Percentiles rank a stretch among this genome's conserved stretches.
Conservation (phyloP, 1,140 invertebrate genomes). For the Capitella teleta region DNA sequence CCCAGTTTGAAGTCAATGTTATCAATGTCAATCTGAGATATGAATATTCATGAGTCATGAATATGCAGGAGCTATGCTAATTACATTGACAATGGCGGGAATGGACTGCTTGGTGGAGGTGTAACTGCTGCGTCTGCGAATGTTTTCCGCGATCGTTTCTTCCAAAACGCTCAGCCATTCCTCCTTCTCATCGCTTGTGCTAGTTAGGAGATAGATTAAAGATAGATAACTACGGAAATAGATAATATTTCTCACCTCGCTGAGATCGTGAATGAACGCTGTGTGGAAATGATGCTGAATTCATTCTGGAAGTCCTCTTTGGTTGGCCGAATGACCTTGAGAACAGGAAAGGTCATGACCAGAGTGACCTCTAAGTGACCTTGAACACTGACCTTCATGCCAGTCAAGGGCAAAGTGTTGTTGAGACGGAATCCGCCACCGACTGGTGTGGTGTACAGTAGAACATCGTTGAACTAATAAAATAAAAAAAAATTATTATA, state of each 20-base stretch:
- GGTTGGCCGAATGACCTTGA: constrained; percentile 23
- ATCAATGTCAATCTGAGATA: background rate
- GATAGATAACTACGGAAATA: background rate
- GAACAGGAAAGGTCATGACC: background rate
- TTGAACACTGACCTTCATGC: constrained; percentile 49
- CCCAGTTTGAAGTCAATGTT: constrained; percentile 26
- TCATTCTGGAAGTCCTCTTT: constrained; percentile 49
- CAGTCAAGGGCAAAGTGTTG: constrained; percentile 51
- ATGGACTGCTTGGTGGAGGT: background rate
- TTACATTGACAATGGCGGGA: background rate
- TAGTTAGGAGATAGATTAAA: constrained; percentile 16
- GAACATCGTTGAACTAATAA: constrained; percentile 56
- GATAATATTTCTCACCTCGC: constrained; percentile 44
- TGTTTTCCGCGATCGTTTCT: constrained; percentile 53
- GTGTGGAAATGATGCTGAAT: constrained; percentile 51
- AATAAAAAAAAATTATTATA: background rate
- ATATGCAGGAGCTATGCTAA: background rate
- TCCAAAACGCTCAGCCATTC: constrained; percentile 56
- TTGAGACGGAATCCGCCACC: constrained; percentile 46
- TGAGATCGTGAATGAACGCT: constrained; percentile 57
- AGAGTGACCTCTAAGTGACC: background rate
- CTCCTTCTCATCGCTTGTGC: constrained; percentile 50
- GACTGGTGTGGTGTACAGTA: constrained; percentile 51
- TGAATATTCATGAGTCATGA: background rate
- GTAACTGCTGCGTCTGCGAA: constrained; percentile 47